phyloP scores from a whole-genome alignment of 2,113 vertebrate genomes.

The Oryzias celebensis region DNA sequence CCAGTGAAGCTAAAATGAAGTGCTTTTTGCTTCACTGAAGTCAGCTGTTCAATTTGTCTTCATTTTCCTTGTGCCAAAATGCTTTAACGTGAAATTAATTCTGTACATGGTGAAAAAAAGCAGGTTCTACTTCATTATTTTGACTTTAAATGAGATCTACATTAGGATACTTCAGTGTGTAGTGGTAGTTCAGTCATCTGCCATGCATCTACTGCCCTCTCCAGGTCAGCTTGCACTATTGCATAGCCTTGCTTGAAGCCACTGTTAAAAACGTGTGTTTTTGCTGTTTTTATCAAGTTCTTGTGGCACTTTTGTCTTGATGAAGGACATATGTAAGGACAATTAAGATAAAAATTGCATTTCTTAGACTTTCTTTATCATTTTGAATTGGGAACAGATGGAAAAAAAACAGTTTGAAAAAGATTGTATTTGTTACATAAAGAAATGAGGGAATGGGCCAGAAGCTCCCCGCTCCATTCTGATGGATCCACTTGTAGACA shows the following conservation, averaged over 20 bases:
- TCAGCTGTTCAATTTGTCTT: constrained; percentile 32
- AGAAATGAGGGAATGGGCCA: no score
- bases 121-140: constrained; percentile 22
- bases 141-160: constrained; percentile 1
- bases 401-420: no score
- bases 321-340: no score
- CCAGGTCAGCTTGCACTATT: constrained; percentile 32
- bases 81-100: constrained; percentile 24
- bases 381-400: no score
- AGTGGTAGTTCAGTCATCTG: not conserved
- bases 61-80: constrained; percentile 31
- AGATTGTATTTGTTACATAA: no score
- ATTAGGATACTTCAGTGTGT: not conserved
- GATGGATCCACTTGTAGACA: no score
- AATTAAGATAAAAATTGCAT: no score
- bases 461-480: no score
- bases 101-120: constrained; percentile 12
- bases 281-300: no score
- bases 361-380: no score
- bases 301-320: no score
- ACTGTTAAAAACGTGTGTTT: no score
- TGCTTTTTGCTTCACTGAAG: constrained; percentile 16
- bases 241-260: not conserved
- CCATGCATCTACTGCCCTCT: constrained; percentile 76
- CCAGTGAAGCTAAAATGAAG: constrained; percentile 21